Percentiles rank a stretch among this genome's conserved stretches.
These are phyloP conservation scores for Clinocottus analis DNA, from an alignment of 2,113 vertebrate genomes.

Conservation along the genomic window DNA sequence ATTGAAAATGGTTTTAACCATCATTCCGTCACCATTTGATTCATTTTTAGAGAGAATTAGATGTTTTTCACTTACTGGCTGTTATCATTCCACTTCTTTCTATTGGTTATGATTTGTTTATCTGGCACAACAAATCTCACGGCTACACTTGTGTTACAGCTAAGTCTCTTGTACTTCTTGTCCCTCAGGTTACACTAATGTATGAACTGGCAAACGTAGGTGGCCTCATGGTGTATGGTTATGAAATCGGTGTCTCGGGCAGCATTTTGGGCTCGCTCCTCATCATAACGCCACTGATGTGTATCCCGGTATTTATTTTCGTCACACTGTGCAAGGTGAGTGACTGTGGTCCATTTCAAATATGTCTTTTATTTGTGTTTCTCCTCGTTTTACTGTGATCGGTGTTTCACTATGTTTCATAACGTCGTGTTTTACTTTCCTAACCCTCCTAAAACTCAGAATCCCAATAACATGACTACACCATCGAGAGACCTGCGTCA, in stretches of 20 bases:
- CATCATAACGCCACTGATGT: conserved; percentile 69
- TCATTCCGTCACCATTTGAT: not conserved
- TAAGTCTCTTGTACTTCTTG: not conserved
- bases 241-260: not conserved
- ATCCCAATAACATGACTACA: conserved; percentile 22
- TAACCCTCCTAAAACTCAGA: conserved; percentile 51
- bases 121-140: not conserved
- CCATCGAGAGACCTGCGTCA: conserved; percentile 79
- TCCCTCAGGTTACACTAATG: conserved; percentile 63
- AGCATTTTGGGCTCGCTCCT: conserved; percentile 42
- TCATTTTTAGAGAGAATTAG: not conserved
- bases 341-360: not conserved
- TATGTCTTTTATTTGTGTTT: not conserved
- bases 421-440: not conserved
- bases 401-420: not conserved
- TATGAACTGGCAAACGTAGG: conserved; percentile 40
- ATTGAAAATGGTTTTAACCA: not conserved
- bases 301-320: conserved; percentile 76
- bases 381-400: not conserved
- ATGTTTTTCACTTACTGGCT: not conserved
- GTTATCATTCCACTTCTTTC: not conserved
- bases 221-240: fast-evolving
- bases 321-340: conserved; percentile 68
- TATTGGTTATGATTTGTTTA: not conserved
- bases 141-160: not conserved